Base-by-base conservation (phyloP, 2,113 vertebrate genomes). In the Salminus brasiliensis region DNA sequence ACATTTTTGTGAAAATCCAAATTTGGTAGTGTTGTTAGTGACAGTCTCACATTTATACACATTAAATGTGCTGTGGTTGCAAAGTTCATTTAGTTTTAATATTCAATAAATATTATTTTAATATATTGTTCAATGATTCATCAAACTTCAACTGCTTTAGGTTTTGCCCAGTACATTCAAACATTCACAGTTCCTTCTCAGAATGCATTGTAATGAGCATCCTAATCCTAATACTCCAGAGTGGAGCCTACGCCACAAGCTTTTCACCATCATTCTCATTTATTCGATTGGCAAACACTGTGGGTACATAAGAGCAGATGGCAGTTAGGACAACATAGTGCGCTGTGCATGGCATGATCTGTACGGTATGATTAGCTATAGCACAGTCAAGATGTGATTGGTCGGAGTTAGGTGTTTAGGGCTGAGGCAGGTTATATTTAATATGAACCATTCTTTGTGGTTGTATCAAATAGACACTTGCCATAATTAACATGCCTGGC, bases 401-500 rank as follows among this genome's bases (percentile, higher is more conserved):
- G 52, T 60, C 47, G 60, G 62, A 45, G 67, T 70, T 62, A 30
- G 13, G 2, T 60, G 65, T 60, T 70, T 47, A 34, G 32, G 29
- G 29, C 15, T 49, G 55, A 21, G 45, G 23, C 67, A 71, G 55
- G 39, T 60, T 78, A 32, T 45, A 78, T 71, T n/a, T 60, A 62
- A 72, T 57, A 34, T n/a, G 29, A 41, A 47, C 41, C 60, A 25
- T 11, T 79, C 57, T 72, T 63, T 63, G 55, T 49, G 76, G 57
- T 59, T 63, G 43, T 62, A 79, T 79, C 67, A 72, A 23, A 63
- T 79, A 63, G n/a, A 72, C 68, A 39, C 23, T 52, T 63, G 34
- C 69, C 86, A 90, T 90, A 86, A 91, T 91, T 86, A 89, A 87
- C 85, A 87, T 91, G 82, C 88, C 87, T 5, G 80, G 67, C 86